Evolutionary conservation across 1,140 invertebrate genomes (phyloP).

Genomic region (Epicauta chinensis): DNA sequence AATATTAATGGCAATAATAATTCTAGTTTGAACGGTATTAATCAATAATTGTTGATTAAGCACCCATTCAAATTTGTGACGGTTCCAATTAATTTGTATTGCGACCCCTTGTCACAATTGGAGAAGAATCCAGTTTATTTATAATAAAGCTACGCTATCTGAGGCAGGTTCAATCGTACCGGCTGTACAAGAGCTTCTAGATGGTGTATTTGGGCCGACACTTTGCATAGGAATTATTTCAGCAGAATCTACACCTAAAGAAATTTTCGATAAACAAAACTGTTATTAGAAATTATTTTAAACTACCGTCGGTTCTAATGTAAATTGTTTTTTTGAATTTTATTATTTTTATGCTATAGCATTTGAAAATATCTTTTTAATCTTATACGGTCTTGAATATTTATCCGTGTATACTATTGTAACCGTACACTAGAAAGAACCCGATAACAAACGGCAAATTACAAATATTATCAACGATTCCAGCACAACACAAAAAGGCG

Average conservation of each 20-base stretch:
- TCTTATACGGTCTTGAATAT: not conserved
- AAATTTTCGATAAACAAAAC: too few relatives aligned
- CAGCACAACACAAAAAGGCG: too few relatives aligned
- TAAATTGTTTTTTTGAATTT: too few relatives aligned
- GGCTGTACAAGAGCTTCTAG: conserved; percentile 29
- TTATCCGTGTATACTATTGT: not conserved
- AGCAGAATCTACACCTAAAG: conserved; percentile 21
- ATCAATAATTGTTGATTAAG: not conserved
- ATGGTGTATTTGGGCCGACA: conserved; percentile 29
- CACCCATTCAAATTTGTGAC: not conserved
- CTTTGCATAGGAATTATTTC: conserved; percentile 32
- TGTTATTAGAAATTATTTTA: conserved; percentile 1
- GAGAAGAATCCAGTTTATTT: too few relatives aligned
- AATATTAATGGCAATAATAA: not conserved
- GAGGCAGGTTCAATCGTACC: conserved; percentile 26
- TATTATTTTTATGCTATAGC: too few relatives aligned
- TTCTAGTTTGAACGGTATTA: conserved; percentile 1
- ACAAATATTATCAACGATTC: conserved; percentile 1
- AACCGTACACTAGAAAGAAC: not conserved
- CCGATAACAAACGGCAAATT: conserved; percentile 4
- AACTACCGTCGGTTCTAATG: too few relatives aligned
- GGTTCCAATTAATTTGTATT: too few relatives aligned
- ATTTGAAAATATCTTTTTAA: too few relatives aligned
- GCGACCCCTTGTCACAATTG: too few relatives aligned
- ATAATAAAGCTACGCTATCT: conserved; percentile 30